Evolutionary conservation across 2,113 vertebrate species (phyloP).

Genomic region (Recurvirostra avosetta): DNA sequence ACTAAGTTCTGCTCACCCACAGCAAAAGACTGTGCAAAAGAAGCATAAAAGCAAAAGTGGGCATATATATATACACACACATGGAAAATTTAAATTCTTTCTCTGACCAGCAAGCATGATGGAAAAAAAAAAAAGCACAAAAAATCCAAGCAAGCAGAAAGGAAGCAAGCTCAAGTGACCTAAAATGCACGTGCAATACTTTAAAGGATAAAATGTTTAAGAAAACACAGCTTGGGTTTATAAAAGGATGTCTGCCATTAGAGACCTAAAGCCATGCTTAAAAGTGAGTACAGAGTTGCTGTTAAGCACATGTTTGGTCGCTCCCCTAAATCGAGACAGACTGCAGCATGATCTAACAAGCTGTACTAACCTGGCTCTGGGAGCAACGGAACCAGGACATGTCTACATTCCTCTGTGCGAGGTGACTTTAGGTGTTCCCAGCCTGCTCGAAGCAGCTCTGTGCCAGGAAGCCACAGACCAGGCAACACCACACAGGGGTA

Average conservation of each 20-base stretch:
- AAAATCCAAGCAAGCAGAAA: background rate
- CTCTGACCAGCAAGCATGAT: background rate
- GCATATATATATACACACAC: background rate
- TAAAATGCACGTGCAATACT: background rate
- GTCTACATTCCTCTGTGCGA: rapidly evolving
- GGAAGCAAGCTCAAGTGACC: background rate
- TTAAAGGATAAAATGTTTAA: background rate
- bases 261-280: background rate
- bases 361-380: background rate
- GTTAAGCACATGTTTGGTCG: background rate
- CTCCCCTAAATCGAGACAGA: background rate
- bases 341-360: background rate
- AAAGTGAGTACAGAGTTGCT: background rate
- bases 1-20: conserved; percentile 3
- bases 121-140: background rate
- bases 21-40: background rate
- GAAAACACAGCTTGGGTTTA: conserved; percentile 5
- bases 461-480: background rate
- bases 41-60: background rate
- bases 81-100: background rate
- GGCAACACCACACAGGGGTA: background rate
- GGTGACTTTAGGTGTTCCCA: background rate
- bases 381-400: background rate
- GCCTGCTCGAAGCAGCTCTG: rapidly evolving
- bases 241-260: background rate